These are phyloP conservation scores for Saccostrea glomerata DNA, from an alignment of 1,140 invertebrate species.

Conservation along the genomic window DNA sequence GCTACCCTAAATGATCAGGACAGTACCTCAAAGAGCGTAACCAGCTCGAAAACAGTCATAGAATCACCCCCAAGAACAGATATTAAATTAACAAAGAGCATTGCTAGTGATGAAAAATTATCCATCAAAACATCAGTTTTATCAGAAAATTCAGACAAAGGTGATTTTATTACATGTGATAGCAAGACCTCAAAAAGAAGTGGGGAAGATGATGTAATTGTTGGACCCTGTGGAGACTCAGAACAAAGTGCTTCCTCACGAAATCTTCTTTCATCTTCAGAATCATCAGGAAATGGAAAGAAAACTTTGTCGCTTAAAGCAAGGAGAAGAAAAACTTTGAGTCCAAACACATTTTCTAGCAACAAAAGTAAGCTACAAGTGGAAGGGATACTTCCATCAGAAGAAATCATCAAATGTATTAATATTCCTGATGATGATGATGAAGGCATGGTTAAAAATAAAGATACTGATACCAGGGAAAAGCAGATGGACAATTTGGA, in stretches of 20 bases:
- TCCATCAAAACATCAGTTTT: not conserved
- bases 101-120: not conserved
- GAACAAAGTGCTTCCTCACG: not conserved
- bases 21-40: not conserved
- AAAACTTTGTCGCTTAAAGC: slow-evolving; percentile 19
- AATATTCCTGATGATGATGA: slow-evolving; percentile 23
- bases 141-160: not conserved
- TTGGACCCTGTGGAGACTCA: not conserved
- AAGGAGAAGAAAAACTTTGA: not conserved
- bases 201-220: not conserved
- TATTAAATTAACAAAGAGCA: not conserved
- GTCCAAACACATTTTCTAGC: slow-evolving; percentile 2
- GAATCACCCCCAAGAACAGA: not conserved
- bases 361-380: not conserved
- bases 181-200: not conserved
- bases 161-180: slow-evolving; percentile 9
- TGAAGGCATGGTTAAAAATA: not conserved
- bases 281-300: not conserved
- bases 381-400: not conserved
- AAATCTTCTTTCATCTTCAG: not conserved
- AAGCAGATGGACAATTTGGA: not conserved
- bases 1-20: not conserved
- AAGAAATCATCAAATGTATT: not conserved
- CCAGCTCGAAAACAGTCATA: not conserved
- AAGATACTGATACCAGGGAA: not conserved